A percentile compares a stretch with the other conserved stretches of the same genome.
phyloP scores from a whole-genome alignment of 2,113 vertebrate species.

The Penelope pileata region DNA sequence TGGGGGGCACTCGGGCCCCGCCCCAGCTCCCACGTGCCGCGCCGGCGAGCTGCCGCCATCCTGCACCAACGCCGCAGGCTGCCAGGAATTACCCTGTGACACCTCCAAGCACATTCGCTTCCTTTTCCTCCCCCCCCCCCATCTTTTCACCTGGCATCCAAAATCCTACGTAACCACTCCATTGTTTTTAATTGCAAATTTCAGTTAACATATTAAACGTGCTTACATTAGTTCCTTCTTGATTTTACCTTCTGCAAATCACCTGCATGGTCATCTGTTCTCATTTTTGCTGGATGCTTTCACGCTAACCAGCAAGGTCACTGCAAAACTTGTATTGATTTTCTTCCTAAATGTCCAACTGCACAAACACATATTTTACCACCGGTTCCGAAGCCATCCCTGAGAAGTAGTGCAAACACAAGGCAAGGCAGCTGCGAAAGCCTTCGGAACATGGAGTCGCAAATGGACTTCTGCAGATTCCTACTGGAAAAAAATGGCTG shows the following conservation, averaged over 20 bases:
- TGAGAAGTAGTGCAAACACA: neutral
- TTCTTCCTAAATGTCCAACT: conserved; percentile 16
- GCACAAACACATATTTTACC: neutral
- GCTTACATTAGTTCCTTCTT: neutral
- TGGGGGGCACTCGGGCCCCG: too few species aligned
- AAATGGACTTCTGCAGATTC: neutral
- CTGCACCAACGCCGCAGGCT: neutral
- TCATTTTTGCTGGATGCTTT: conserved; percentile 4
- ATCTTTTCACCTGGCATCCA: neutral
- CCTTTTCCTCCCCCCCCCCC: neutral
- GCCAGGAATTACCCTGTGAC: accelerated
- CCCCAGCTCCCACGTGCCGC: neutral
- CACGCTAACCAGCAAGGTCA: conserved; percentile 23
- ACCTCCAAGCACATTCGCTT: neutral
- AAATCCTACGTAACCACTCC: neutral
- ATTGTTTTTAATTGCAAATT: neutral
- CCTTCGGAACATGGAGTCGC: neutral
- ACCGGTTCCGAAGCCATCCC: neutral
- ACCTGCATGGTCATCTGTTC: neutral
- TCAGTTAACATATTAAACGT: neutral
- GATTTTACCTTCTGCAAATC: neutral
- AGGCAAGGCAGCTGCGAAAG: neutral
- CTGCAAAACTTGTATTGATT: neutral
- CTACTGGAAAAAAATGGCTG: neutral
- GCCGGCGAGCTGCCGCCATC: accelerated